phyloP scores from a whole-genome alignment of 2,797 vertebrate genomes.

The Eulemur albifrons region DNA sequence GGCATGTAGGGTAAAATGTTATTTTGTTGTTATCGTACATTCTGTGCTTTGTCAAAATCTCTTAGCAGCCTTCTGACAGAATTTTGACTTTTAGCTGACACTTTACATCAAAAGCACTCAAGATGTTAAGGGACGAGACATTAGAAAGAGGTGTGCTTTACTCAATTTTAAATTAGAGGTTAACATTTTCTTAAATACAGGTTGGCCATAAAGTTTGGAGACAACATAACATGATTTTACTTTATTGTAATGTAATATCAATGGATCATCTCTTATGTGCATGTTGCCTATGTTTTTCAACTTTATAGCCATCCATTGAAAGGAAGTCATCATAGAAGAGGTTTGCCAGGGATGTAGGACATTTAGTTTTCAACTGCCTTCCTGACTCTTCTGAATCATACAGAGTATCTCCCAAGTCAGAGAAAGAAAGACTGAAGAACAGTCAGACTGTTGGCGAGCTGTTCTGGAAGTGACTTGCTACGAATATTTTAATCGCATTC shows the following conservation, averaged over 20 bases:
- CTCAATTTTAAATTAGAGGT: neutral
- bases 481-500: neutral
- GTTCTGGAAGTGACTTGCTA: neutral
- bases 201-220: constrained; percentile 9
- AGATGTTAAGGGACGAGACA: neutral
- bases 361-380: neutral
- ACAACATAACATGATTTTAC: neutral
- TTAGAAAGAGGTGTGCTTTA: neutral
- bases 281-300: neutral
- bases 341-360: fast-evolving
- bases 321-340: neutral
- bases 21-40: neutral
- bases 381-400: neutral
- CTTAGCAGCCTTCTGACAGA: neutral
- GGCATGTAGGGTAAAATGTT: fast-evolving
- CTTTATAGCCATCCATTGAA: neutral
- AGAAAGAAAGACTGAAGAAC: neutral
- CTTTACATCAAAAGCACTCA: neutral
- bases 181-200: neutral
- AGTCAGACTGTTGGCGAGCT: neutral
- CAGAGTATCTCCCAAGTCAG: neutral
- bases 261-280: neutral
- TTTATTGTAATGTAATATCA: neutral
- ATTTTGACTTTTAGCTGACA: neutral
- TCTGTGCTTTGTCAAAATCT: neutral